Conservation (phyloP, 2,888 invertebrate genomes). For the Cheilosia grossa region DNA sequence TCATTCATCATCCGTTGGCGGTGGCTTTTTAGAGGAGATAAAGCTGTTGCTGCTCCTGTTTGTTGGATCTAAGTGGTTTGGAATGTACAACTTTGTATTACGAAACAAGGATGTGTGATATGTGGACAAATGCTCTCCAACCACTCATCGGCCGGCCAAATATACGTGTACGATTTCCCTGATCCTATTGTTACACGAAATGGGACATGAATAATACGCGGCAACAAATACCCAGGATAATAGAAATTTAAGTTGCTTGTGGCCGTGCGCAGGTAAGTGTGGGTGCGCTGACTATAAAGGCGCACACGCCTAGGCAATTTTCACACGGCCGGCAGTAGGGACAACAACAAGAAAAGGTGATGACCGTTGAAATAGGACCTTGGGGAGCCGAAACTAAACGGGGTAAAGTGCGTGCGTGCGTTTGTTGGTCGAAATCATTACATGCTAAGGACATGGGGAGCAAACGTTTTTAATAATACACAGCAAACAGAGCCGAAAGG, state of each 20-base stretch:
- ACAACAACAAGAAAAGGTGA: constrained; percentile 5
- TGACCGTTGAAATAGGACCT: constrained; percentile 50
- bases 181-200: constrained; percentile 9
- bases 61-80: constrained; percentile 10
- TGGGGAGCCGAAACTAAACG: constrained; percentile 31
- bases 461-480: constrained; percentile 57
- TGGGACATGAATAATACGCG: constrained; percentile 11
- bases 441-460: constrained; percentile 44
- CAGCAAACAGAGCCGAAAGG: constrained; percentile 24
- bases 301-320: constrained; percentile 23
- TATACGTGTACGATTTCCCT: neutral
- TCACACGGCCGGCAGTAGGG: neutral
- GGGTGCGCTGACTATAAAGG: constrained; percentile 27
- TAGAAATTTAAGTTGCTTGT: constrained; percentile 59
- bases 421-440: constrained; percentile 51
- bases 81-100: constrained; percentile 7
- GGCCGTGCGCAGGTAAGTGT: constrained; percentile 2
- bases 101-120: constrained; percentile 12
- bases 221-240: constrained; percentile 47
- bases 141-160: constrained; percentile 35
- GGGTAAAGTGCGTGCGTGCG: constrained; percentile 26
- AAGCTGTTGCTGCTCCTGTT: constrained; percentile 42
- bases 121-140: constrained; percentile 19
- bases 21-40: constrained; percentile 7
- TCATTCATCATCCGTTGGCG: constrained; percentile 47